phyloP scores from a whole-genome alignment of 2,113 vertebrate genomes.

The Peromyscus polionotus region DNA sequence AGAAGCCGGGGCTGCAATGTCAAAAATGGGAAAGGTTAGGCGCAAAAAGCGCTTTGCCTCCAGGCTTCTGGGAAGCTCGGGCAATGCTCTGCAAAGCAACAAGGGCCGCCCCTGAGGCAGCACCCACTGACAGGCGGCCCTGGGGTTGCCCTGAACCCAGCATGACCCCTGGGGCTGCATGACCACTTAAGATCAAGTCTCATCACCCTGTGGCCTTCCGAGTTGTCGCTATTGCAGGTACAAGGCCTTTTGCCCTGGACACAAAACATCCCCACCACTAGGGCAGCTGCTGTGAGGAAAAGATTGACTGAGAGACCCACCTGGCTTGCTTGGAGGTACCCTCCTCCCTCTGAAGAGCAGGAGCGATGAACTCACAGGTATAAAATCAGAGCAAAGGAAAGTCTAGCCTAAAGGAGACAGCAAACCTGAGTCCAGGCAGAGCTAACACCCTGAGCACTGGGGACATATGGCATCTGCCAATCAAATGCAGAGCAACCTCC shows the following conservation, averaged over 20 bases:
- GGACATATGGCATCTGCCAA: slow-evolving; percentile 41
- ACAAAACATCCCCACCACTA: no score
- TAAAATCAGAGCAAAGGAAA: background rate
- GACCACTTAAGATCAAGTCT: background rate
- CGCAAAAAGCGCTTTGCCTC: background rate
- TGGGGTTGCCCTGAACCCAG: background rate
- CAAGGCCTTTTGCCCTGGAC: background rate
- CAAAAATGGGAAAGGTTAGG: accelerated
- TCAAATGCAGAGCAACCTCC: slow-evolving; percentile 48
- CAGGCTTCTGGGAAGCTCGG: background rate
- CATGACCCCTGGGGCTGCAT: accelerated
- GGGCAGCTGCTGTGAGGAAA: background rate
- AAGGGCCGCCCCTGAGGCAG: no score
- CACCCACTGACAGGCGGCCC: no score
- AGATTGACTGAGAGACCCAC: background rate
- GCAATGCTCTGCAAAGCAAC: accelerated
- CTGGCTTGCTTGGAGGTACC: no score
- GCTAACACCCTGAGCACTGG: background rate
- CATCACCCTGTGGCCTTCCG: background rate
- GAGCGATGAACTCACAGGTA: accelerated
- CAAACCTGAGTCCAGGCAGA: background rate
- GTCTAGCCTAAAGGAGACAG: background rate
- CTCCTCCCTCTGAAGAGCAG: background rate
- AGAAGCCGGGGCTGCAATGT: no score
- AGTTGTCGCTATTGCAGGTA: background rate